Conservation (phyloP, 35 echinoderm and acorn worm species). For the Hemicentrotus pulcherrimus region DNA sequence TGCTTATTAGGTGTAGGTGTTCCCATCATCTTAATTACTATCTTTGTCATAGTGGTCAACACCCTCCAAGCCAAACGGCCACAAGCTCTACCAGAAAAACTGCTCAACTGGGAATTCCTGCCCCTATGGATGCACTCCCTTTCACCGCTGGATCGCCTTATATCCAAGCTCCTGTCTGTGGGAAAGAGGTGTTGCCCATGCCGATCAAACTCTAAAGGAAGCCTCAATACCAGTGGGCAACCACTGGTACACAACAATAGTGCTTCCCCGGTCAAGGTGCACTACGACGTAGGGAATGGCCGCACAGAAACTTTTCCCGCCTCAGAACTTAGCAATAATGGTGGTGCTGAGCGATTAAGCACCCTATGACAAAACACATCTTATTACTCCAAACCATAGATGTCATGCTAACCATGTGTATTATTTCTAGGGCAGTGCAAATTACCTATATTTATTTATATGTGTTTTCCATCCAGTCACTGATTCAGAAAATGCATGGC, state of each 20-base stretch:
- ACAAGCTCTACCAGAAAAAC: constrained; percentile 52
- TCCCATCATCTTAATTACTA: constrained; percentile 59
- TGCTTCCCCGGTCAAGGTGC: constrained; percentile 37
- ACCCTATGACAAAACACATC: constrained; percentile 28
- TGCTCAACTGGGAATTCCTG: constrained; percentile 77
- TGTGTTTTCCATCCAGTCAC: neutral
- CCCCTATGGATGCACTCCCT: constrained; percentile 84
- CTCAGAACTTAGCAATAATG: neutral
- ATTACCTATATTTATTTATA: neutral
- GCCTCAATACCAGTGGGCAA: constrained; percentile 15
- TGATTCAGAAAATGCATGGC: constrained; percentile 28
- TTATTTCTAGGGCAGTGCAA: constrained; percentile 26
- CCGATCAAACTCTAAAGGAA: constrained; percentile 17
- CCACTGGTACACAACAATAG: constrained; percentile 50
- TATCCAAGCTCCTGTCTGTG: constrained; percentile 31
- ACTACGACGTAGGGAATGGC: constrained; percentile 54
- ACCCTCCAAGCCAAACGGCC: constrained; percentile 72
- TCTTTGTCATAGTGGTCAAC: constrained; percentile 74
- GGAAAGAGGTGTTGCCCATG: constrained; percentile 51
- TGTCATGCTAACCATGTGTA: neutral
- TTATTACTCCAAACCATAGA: neutral
- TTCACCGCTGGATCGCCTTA: constrained; percentile 57
- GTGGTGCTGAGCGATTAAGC: neutral
- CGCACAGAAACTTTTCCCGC: constrained; percentile 47
- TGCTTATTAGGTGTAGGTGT: constrained; percentile 54